Conservation (phyloP, 1,140 invertebrate genomes). For the Grapholita molesta region DNA sequence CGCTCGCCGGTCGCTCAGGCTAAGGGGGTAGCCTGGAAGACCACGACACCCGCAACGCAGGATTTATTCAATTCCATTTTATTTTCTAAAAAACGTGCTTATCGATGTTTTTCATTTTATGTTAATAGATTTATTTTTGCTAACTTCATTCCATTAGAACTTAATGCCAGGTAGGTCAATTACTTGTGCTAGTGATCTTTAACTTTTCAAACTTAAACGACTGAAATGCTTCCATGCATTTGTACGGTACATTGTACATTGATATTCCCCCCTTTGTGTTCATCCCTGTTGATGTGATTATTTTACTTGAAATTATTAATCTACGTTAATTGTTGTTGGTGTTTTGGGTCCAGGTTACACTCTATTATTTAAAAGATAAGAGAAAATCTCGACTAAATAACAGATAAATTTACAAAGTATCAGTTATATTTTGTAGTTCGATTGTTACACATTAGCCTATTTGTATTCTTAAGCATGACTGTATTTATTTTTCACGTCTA, state of each 20-base stretch:
- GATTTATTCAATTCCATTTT: constrained; percentile 63
- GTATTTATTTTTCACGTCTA: constrained; percentile 32
- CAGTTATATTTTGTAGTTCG: constrained; percentile 37
- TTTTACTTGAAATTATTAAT: constrained; percentile 53
- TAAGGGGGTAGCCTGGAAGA: constrained; percentile 75
- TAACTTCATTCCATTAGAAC: constrained; percentile 45
- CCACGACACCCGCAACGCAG: constrained; percentile 72
- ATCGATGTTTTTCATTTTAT: constrained; percentile 68
- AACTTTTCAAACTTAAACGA: constrained; percentile 34
- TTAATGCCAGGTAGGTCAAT: constrained; percentile 49
- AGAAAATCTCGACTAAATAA: constrained; percentile 42
- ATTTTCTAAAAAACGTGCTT: constrained; percentile 73
- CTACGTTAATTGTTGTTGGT: constrained; percentile 72
- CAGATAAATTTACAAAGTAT: constrained; percentile 75
- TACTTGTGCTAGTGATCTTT: constrained; percentile 50
- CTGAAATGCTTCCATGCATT: constrained; percentile 49
- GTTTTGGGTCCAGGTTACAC: constrained; percentile 76
- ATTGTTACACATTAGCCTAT: constrained; percentile 50
- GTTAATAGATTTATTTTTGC: constrained; percentile 58
- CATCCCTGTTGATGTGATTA: constrained; percentile 56
- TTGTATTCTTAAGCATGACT: constrained; percentile 61
- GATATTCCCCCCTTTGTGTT: constrained; percentile 54
- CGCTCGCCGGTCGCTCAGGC: constrained; percentile 53
- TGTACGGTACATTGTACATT: constrained; percentile 32
- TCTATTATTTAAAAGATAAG: constrained; percentile 51